These are phyloP conservation scores for Neodiprion pinetum DNA, from an alignment of 1,140 invertebrate species.

Conservation along the genomic window DNA sequence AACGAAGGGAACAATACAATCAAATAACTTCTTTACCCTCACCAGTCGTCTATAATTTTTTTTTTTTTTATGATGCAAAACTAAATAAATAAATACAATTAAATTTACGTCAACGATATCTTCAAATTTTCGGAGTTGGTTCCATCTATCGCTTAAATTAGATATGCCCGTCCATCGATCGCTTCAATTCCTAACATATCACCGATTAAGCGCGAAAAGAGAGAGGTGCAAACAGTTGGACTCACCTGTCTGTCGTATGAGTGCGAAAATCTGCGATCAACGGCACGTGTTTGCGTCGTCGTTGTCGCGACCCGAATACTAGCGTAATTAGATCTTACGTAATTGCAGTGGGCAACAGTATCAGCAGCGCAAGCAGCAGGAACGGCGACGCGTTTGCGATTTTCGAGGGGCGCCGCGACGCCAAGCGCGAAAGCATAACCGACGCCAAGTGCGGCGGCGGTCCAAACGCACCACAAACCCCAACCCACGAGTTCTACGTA, in stretches of 20 bases:
- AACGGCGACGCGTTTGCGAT: conserved; percentile 6
- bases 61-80: neutral
- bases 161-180: too few relatives aligned
- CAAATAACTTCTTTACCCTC: too few relatives aligned
- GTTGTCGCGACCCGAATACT: neutral
- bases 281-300: neutral
- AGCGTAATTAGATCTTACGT: conserved; percentile 2
- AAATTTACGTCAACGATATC: neutral
- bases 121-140: conserved; percentile 1
- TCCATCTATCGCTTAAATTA: neutral
- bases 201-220: too few relatives aligned
- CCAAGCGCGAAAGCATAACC: conserved; percentile 53
- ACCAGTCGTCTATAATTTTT: too few relatives aligned
- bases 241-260: neutral
- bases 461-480: conserved; percentile 53
- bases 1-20: neutral
- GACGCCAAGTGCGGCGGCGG: conserved; percentile 38
- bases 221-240: too few relatives aligned
- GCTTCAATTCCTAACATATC: too few relatives aligned
- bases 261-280: neutral
- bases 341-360: neutral
- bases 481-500: conserved; percentile 48
- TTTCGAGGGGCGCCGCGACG: conserved; percentile 40
- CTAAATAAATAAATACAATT: conserved; percentile 8
- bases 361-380: conserved; percentile 9